Percentiles rank a stretch among this genome's conserved stretches.
phyloP scores from a whole-genome alignment of 2,888 invertebrate species.

The Branchipolynoe longqiensis region DNA sequence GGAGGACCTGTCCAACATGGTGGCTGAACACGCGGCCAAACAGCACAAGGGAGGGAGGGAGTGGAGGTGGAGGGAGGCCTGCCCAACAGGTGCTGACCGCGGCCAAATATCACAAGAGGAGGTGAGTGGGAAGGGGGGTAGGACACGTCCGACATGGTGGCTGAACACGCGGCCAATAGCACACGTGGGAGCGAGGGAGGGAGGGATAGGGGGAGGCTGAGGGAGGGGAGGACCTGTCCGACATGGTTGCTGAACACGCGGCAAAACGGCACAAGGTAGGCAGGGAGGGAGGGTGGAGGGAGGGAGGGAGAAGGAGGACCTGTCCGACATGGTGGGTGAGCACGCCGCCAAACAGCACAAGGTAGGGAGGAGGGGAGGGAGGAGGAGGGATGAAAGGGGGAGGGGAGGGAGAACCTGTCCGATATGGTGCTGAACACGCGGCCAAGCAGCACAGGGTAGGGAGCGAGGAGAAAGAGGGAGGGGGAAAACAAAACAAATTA shows the following conservation, averaged over 20 bases:
- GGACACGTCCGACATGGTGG: constrained; percentile 98
- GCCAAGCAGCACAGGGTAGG: constrained; percentile 89
- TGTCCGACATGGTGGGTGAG: constrained; percentile 99
- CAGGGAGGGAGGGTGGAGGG: too few species aligned
- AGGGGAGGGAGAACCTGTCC: constrained; percentile 95
- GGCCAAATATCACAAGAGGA: constrained; percentile 92
- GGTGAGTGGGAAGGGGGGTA: too few species aligned
- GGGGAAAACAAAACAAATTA: too few species aligned
- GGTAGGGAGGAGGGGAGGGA: too few species aligned
- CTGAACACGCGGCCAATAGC: constrained; percentile 98
- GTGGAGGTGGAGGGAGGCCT: constrained; percentile 97
- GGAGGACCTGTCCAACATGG: constrained; percentile 99
- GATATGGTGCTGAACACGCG: constrained; percentile 99
- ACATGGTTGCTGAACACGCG: constrained; percentile 99
- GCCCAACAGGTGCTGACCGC: constrained; percentile 98
- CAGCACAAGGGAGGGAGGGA: constrained; percentile 93
- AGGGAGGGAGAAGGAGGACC: constrained; percentile 95
- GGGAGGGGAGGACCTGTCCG: constrained; percentile 96
- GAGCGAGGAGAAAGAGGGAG: too few species aligned
- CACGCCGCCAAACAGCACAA: constrained; percentile 96
- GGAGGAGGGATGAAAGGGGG: too few species aligned
- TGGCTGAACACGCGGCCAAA: constrained; percentile 97
- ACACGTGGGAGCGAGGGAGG: too few species aligned
- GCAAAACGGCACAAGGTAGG: constrained; percentile 89
- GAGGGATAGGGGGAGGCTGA: too few species aligned